Conservation (phyloP, 2,113 vertebrate species). For the Galemys pyrenaicus region DNA sequence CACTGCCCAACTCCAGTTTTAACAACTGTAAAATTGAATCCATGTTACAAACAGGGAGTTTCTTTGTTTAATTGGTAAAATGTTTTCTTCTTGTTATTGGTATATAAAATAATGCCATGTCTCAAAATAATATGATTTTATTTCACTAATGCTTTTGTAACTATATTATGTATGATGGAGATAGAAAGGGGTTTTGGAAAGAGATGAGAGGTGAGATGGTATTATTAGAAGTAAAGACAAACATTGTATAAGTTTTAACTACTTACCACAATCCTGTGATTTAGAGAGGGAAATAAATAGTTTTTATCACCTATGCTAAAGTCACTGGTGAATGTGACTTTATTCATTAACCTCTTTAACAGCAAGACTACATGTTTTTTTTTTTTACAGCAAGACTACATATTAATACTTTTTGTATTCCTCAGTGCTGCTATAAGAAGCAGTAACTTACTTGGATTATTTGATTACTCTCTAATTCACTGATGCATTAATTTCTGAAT, state of each 20-base stretch:
- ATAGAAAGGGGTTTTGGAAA: neutral
- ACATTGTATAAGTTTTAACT: neutral
- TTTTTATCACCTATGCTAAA: neutral
- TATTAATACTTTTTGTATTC: neutral
- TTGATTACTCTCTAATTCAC: slow-evolving; percentile 49
- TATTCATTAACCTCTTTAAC: neutral
- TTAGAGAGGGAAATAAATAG: neutral
- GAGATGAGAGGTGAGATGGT: neutral
- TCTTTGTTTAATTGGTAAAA: neutral
- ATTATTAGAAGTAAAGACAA: neutral
- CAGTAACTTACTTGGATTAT: slow-evolving; percentile 56
- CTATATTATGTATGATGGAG: neutral
- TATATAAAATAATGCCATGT: neutral
- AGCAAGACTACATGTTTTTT: neutral
- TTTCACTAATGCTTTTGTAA: neutral
- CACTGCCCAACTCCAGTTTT: neutral
- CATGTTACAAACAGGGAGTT: neutral
- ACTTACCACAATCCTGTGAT: neutral
- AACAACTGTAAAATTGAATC: neutral
- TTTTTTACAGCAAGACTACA: too few relatives aligned
- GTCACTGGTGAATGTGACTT: neutral
- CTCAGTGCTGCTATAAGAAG: neutral
- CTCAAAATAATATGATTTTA: neutral
- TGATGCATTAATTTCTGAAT: slow-evolving; percentile 44
- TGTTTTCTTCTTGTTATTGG: neutral